These are phyloP conservation scores for Steinernema scapterisci DNA, from an alignment of 2,888 invertebrate species.

Conservation along the genomic window DNA sequence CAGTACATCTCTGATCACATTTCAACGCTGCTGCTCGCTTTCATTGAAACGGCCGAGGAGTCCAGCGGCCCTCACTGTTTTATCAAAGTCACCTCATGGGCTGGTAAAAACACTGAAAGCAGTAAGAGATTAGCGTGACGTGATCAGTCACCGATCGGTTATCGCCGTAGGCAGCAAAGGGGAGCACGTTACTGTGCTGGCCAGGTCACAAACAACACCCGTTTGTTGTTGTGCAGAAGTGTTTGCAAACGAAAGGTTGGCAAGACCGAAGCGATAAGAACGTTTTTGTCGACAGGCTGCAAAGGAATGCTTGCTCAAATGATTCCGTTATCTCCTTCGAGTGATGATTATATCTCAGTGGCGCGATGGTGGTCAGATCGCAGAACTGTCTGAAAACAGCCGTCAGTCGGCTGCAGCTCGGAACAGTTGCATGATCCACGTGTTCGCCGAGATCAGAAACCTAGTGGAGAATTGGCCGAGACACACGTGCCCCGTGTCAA, in stretches of 20 bases:
- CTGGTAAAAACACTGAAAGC: neutral
- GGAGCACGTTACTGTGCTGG: no score
- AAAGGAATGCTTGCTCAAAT: no score
- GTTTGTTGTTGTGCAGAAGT: neutral
- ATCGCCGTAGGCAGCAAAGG: no score
- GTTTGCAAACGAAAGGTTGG: neutral
- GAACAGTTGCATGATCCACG: neutral
- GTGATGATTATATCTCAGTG: no score
- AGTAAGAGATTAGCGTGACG: neutral
- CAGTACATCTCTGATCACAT: neutral
- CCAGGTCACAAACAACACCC: neutral
- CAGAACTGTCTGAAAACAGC: no score
- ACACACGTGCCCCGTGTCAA: constrained; percentile 25
- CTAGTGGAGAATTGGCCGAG: neutral
- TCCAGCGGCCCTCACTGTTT: neutral
- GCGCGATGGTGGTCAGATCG: no score
- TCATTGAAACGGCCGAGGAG: constrained; percentile 4
- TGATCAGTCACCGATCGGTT: neutral
- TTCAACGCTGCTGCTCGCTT: constrained; percentile 5
- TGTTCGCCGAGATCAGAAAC: neutral
- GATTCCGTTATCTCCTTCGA: no score
- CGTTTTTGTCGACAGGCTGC: neutral
- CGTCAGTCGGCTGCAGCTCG: no score
- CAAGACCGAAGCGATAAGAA: neutral
- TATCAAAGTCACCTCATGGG: constrained; percentile 27